Evolutionary conservation across 2,113 vertebrate genomes (phyloP), one percentile per base, ranked within the genome.

Genomic region (Phaethon lepturus): DNA sequence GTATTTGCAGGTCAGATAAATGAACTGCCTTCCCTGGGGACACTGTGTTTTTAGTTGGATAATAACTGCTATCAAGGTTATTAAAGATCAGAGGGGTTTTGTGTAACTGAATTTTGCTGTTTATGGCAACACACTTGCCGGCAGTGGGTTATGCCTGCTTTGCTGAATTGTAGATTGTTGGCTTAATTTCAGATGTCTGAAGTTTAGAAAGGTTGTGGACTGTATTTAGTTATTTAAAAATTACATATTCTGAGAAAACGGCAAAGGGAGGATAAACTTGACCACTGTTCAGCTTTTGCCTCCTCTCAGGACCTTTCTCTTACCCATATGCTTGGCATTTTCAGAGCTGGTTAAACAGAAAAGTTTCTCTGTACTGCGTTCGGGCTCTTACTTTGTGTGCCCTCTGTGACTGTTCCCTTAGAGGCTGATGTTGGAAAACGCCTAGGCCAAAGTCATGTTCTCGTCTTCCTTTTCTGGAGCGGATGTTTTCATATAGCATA

Each of bases 371-470:
- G 23, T 14, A 1, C 42, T 56, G 33, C 35, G 10, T 55, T 50
- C 6, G 6, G 12, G 23, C 47, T 29, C 35, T 81, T 17, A 0
- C 9, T 52, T 24, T 0, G 0, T 18, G 49, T 56, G 49, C 26
- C 33, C 28, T 73, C 26, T 81, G 42, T 44, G 49, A 58, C 29
- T 31, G 26, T 52, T 85, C 29, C 45, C 19, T 44, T 44, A 17
- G 20, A 55, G 3, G 24, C 18, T 40, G 35, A 7, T 25, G 17
- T 7, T 62, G 79, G n/a, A 79, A 42, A 73, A 82, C 13, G 9
- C 42, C 22, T 40, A 55, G 53, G 23, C 44, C 35, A 58, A 53
- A 78, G 31, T 42, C 10, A 2, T 42, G 7, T 13, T 26, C 23
- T 58, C 10, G 18, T 75, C 20, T 68, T 82, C 56, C 28, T 68